These are phyloP conservation scores for Chelmon rostratus DNA, from an alignment of 2,797 vertebrate species.

Conservation along the genomic window DNA sequence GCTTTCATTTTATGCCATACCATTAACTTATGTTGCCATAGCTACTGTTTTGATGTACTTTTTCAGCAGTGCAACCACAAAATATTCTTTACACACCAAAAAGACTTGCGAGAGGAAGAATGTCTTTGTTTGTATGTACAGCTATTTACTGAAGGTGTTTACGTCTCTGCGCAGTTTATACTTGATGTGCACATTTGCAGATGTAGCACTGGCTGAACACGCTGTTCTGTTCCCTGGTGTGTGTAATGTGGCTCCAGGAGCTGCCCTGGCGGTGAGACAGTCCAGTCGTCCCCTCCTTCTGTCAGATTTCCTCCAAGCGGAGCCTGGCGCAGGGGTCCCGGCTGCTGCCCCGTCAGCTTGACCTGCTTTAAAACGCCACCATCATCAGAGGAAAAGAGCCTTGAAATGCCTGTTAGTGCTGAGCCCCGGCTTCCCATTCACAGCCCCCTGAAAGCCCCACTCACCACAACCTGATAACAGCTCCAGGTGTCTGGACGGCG, in stretches of 20 bases:
- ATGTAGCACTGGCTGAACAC: conserved; percentile 41
- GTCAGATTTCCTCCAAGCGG: conserved; percentile 55
- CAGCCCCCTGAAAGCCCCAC: conserved; percentile 66
- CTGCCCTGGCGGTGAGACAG: conserved; percentile 30
- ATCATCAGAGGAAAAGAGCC: conserved; percentile 73
- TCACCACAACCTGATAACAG: conserved; percentile 76
- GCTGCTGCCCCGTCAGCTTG: conserved; percentile 76
- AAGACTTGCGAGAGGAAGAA: background rate
- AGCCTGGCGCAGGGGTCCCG: conserved; percentile 33
- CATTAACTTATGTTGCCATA: background rate
- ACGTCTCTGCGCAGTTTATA: conserved; percentile 21
- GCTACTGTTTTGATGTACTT: background rate
- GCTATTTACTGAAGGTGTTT: conserved; percentile 22
- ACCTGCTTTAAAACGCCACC: conserved; percentile 76
- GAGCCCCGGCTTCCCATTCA: conserved; percentile 77
- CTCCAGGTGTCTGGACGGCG: conserved; percentile 72
- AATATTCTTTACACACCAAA: background rate
- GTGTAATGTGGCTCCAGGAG: conserved; percentile 36
- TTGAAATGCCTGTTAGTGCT: conserved; percentile 78
- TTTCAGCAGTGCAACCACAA: background rate
- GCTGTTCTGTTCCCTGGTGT: conserved; percentile 42
- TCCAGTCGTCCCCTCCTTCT: conserved; percentile 44
- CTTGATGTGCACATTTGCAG: conserved; percentile 23
- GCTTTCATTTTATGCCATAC: background rate
- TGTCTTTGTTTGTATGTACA: conserved; percentile 7